Evolutionary conservation across 1,140 invertebrate species (phyloP).

Genomic region (Drosophila leontia): DNA sequence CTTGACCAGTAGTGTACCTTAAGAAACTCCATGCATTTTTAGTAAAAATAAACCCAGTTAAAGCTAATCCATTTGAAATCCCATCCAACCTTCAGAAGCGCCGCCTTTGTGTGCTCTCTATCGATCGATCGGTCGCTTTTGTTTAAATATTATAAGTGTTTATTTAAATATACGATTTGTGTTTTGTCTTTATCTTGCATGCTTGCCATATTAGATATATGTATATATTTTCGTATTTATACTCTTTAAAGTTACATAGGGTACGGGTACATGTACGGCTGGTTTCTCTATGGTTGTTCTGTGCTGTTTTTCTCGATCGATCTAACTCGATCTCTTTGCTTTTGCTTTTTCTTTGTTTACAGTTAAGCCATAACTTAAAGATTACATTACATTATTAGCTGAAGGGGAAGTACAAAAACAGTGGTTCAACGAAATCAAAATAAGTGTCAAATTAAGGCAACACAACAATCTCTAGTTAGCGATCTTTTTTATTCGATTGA

Average conservation of each 20-base stretch:
- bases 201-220: conserved; percentile 63
- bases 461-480: too few relatives aligned
- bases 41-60: background rate
- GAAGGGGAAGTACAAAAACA: conserved; percentile 30
- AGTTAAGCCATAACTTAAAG: conserved; percentile 51
- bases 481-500: conserved; percentile 38
- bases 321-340: conserved; percentile 17
- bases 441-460: conserved; percentile 17
- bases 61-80: background rate
- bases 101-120: background rate
- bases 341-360: conserved; percentile 29
- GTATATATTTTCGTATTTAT: conserved; percentile 54
- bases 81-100: background rate
- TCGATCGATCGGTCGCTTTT: background rate
- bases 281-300: conserved; percentile 21
- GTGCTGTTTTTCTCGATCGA: conserved; percentile 7
- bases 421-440: conserved; percentile 7
- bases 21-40: background rate
- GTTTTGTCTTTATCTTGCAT: conserved; percentile 58
- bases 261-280: conserved; percentile 18
- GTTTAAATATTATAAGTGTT: conserved; percentile 51
- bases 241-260: conserved; percentile 40
- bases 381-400: conserved; percentile 45
- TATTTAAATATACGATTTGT: conserved; percentile 61
- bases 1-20: too few relatives aligned